phyloP scores from a whole-genome alignment of 2,888 invertebrate genomes.

The Eubasilissa splendida region DNA sequence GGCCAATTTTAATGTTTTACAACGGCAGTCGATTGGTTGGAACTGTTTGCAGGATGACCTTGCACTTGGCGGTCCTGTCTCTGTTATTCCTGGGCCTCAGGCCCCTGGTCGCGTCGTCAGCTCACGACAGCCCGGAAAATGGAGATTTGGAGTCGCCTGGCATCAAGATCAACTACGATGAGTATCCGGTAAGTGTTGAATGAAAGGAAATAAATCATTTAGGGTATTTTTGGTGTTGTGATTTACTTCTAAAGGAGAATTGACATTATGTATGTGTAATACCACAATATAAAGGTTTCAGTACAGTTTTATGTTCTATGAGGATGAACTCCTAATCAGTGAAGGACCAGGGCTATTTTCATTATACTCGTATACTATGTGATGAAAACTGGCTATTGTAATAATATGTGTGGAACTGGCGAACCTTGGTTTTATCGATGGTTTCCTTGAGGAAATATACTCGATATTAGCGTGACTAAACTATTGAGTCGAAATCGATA shows the following conservation, averaged over 20 bases:
- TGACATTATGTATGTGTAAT: not conserved
- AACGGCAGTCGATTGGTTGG: not conserved
- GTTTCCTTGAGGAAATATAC: no score
- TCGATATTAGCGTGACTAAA: no score
- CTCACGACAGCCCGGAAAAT: constrained; percentile 17
- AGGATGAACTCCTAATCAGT: no score
- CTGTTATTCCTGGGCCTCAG: not conserved
- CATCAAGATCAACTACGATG: constrained; percentile 29
- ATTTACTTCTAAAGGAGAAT: not conserved
- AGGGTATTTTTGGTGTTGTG: no score
- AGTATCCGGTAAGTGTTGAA: constrained; percentile 23
- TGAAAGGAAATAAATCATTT: not conserved
- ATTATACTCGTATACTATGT: no score
- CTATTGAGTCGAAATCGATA: no score
- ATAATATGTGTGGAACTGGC: no score
- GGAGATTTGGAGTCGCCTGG: constrained; percentile 6
- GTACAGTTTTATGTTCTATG: not conserved
- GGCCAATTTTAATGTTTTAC: not conserved
- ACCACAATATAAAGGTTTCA: not conserved
- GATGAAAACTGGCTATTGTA: no score
- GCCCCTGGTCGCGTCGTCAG: not conserved
- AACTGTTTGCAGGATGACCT: constrained; percentile 12
- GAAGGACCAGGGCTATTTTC: no score
- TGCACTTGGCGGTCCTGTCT: not conserved
- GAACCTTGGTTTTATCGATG: no score